Base-by-base conservation (phyloP, 2,888 invertebrate genomes). In the Ophion obscuratus region DNA sequence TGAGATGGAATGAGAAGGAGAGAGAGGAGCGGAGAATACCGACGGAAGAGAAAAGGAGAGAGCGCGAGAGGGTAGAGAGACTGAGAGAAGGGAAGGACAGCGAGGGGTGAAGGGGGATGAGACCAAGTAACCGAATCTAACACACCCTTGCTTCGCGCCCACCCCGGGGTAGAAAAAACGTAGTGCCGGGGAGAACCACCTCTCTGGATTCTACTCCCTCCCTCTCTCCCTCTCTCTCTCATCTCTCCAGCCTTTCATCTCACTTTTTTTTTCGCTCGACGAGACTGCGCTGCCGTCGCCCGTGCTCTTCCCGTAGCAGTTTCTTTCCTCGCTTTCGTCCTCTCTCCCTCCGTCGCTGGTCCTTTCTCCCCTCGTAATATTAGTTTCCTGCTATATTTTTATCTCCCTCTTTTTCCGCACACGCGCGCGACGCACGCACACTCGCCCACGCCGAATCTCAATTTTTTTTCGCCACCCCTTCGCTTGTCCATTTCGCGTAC, bases 61-160 rank as follows among this genome's bases (percentile, higher is more conserved):
- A 47, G 62, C 74, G 74, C 66, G 62, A 77, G 78, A 73, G 83
- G 87, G 67, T n/a, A 59, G 62, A 47, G 40, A 73, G 78, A 67
- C 14, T 1, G 40, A 40, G 40, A 40, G 31, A 53, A 11, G 75
- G 66, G 81, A 68, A 59, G 78, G 73, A 73, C 68, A 47, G 78
- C 59, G 53, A 64, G 74, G 71, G 81, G 87, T 75, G 62, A 62
- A 68, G 78, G 61, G 90, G 91, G 89, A 91, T 91, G 92, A 90
- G 90, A 91, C 91, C 93, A 92, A 93, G 93, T 93, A 93, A 93
- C 93, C 93, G 93, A 93, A 93, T 93, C 93, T 92, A 91, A 92
- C 92, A 92, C 92, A 92, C 92, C 92, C 92, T 90, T 90, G 90
- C 91, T 89, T 91, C 90, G 88, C 88, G 83, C 77, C 85, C 87